phyloP scores from a whole-genome alignment of 2,888 invertebrate species.

The Biston stratarius region DNA sequence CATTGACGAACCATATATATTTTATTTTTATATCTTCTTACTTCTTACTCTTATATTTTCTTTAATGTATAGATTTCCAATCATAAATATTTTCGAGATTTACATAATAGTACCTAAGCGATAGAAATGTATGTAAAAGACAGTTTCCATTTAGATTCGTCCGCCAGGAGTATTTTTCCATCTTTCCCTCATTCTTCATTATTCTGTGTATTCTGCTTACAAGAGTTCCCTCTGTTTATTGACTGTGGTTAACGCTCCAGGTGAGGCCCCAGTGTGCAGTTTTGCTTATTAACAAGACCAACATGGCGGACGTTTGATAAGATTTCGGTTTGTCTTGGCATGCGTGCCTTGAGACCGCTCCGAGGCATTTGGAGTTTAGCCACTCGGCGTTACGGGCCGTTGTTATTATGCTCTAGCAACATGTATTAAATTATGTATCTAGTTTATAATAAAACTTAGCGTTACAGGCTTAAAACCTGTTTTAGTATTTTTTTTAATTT shows the following conservation, averaged over 20 bases:
- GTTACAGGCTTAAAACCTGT: not conserved
- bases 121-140: no score
- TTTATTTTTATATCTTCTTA: no score
- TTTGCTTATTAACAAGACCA: constrained; percentile 84
- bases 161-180: no score
- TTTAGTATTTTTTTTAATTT: no score
- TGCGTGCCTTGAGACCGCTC: constrained; percentile 80
- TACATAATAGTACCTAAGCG: no score
- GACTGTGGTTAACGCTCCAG: constrained; percentile 47
- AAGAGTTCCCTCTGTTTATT: constrained; percentile 9
- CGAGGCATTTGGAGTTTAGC: constrained; percentile 77
- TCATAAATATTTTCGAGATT: no score
- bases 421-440: constrained; percentile 5
- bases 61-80: no score
- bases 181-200: no score
- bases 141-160: no score
- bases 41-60: no score
- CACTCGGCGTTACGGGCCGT: constrained; percentile 48
- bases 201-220: not conserved
- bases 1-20: no score
- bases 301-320: constrained; percentile 82
- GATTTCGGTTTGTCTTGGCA: constrained; percentile 84
- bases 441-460: not conserved
- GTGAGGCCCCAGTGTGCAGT: constrained; percentile 77
- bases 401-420: constrained; percentile 58